Base-by-base conservation (phyloP, 1,140 invertebrate species). In the Drosophila erecta region DNA sequence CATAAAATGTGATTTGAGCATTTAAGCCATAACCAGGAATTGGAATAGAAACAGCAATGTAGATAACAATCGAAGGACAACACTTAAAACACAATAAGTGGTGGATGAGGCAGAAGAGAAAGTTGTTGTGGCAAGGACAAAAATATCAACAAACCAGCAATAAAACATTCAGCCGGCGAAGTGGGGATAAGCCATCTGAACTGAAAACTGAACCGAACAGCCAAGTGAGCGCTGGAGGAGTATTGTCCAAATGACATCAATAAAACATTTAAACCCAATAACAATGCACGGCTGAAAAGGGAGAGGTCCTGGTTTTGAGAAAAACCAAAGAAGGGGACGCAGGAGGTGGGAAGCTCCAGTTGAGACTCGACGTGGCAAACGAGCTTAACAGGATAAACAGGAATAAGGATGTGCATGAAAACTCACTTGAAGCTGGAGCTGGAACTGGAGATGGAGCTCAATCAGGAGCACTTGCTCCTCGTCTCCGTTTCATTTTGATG, bases 161-260 rank as follows among this genome's bases (percentile, higher is more conserved):
- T 84, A 84, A 79, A 84, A 84, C 71, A 83, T 70, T 72, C 37
- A 58, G 55, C 60, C 17, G 65, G 62, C n/a, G 67, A 46, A 40
- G 55, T 22, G 47, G n/a, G 47, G 65, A 46, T 46, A 61, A 46
- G 44, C 30, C 51, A 65, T 53, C 35, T 37, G 59, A 64, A 15
- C 43, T 17, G 54, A 61, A 43, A 62, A 17, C 17, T 17, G 17
- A 17, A 17, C 17, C 17, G 17, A 17, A 17, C 73, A 76, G 40
- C 61, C 65, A 84, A 85, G 76, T 85, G 69, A 81, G 62, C 81
- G 61, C 55, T 80, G 60, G 33, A 37, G 43, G 51, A 66, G 61
- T 44, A 81, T 86, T 75, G 74, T 85, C 77, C 60, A 86, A 86
- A 85, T 81, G 81, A 85, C 81, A 86, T 78, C 77, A 86, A 86